Percentiles rank a stretch among this genome's conserved stretches.
Evolutionary conservation across 2,888 invertebrate species (phyloP).

Genomic region (Laothoe populi): DNA sequence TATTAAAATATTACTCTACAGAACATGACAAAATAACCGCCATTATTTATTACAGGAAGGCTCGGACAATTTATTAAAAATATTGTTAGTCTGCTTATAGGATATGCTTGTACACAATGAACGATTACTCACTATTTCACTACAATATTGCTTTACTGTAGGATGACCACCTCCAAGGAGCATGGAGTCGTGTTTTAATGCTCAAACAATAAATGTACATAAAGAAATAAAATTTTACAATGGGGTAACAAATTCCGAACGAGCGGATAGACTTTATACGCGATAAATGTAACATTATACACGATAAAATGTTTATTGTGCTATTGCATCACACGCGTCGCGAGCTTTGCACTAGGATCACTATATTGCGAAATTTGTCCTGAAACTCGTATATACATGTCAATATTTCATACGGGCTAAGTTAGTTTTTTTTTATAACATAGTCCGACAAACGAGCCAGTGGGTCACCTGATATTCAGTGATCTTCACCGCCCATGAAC

Average conservation of each 20-base stretch:
- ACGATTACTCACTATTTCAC: conserved; percentile 70
- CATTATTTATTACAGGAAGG: conserved; percentile 13
- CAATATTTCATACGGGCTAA: not conserved
- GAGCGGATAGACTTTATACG: conserved; percentile 37
- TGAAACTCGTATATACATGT: not conserved
- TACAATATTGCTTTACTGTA: conserved; percentile 66
- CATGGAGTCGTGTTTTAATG: conserved; percentile 56
- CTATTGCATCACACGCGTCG: conserved; percentile 26
- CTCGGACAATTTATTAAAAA: not conserved
- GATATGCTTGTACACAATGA: conserved; percentile 60
- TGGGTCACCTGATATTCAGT: too few species aligned
- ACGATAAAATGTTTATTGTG: conserved; percentile 35
- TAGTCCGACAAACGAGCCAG: too few species aligned
- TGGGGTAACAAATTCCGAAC: conserved; percentile 61
- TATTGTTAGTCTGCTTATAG: conserved; percentile 54
- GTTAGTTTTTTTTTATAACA: not conserved
- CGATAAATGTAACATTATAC: conserved; percentile 39
- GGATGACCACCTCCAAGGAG: conserved; percentile 51
- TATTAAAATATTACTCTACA: not conserved
- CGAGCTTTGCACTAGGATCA: conserved; percentile 10
- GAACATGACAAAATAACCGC: not conserved
- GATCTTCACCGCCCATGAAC: too few species aligned
- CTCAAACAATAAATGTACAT: conserved; percentile 65
- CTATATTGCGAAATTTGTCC: conserved; percentile 11
- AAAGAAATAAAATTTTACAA: conserved; percentile 73